phyloP scores from a whole-genome alignment of 2,113 vertebrate genomes.

The Anhinga anhinga region DNA sequence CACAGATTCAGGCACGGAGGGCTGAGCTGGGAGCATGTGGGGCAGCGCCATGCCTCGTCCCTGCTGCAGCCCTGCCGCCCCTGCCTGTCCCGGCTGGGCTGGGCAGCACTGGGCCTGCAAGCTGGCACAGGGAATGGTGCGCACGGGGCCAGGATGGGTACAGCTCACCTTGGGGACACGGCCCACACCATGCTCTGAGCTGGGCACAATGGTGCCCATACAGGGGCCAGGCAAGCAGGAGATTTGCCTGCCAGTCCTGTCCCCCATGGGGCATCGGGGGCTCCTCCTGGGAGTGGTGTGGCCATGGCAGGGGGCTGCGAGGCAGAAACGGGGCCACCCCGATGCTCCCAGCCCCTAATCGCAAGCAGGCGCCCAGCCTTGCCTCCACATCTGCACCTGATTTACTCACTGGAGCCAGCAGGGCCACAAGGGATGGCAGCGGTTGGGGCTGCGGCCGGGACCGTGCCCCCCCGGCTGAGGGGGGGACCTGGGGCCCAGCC shows the following conservation, averaged over 20 bases:
- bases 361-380: neutral
- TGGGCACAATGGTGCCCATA: neutral
- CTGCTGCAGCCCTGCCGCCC: neutral
- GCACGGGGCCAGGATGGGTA: accelerated
- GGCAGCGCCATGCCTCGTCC: neutral
- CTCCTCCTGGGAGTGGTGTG: accelerated
- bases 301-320: neutral
- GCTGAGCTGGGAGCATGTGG: accelerated
- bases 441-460: neutral
- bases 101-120: neutral
- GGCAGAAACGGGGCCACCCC: neutral
- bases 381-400: slow-evolving; percentile 28
- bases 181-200: accelerated
- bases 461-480: accelerated
- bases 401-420: slow-evolving; percentile 7
- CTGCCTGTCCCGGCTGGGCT: neutral
- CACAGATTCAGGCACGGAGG: neutral
- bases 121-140: neutral
- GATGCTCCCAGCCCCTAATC: neutral
- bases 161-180: accelerated
- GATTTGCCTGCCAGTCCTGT: neutral
- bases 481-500: neutral
- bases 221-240: neutral
- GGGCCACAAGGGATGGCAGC: slow-evolving; percentile 3
- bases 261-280: accelerated